These are phyloP conservation scores for Dolichopus griseipennis DNA, from an alignment of 2,888 invertebrate genomes.

Conservation along the genomic window DNA sequence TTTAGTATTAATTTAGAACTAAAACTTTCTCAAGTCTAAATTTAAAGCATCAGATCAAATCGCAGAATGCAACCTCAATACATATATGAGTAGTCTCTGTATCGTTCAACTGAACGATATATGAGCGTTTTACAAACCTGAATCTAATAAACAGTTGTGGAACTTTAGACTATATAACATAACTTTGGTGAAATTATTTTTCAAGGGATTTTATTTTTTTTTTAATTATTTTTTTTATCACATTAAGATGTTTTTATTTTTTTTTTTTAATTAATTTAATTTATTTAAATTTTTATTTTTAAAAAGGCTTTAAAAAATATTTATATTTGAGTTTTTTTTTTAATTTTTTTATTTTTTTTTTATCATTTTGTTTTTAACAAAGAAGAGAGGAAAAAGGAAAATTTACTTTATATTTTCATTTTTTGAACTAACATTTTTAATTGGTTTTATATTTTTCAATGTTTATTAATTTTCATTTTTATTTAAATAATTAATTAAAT, in stretches of 20 bases:
- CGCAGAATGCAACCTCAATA: too few relatives aligned
- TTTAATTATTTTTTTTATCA: neutral
- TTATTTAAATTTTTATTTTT: neutral
- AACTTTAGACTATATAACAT: neutral
- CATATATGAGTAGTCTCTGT: too few relatives aligned
- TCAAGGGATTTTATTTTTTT: neutral
- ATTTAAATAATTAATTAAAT: neutral
- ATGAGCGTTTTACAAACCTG: too few relatives aligned
- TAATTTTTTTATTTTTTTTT: neutral
- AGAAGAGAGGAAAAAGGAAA: neutral
- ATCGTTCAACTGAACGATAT: too few relatives aligned
- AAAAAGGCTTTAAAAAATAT: constrained; percentile 5
- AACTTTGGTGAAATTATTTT: neutral
- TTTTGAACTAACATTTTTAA: neutral
- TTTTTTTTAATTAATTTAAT: neutral
- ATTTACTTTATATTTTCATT: neutral
- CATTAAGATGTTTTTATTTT: neutral
- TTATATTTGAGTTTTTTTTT: neutral
- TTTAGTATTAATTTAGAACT: too few relatives aligned
- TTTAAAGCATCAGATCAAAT: too few relatives aligned
- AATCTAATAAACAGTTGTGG: too few relatives aligned
- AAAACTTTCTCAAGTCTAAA: too few relatives aligned
- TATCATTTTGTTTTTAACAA: neutral
- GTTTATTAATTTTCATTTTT: neutral
- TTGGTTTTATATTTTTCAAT: neutral